A percentile compares a stretch with the other conserved stretches of the same genome.
Evolutionary conservation across 2,113 vertebrate species (phyloP).

Genomic region (Tiliqua scincoides): DNA sequence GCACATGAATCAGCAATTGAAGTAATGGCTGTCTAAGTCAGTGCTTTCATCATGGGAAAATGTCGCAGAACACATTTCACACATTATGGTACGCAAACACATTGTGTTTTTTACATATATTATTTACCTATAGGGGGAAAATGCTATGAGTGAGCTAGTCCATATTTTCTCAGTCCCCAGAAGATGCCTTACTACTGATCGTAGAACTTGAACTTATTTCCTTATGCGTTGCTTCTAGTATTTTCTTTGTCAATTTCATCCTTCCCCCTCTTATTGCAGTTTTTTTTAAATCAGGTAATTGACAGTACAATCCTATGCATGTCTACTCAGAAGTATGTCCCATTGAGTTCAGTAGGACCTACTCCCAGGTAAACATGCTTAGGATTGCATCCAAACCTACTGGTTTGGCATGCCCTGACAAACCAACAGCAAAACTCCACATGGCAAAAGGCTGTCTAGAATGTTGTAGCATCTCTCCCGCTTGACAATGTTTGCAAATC

Average conservation of each 20-base stretch:
- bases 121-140: neutral
- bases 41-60: neutral
- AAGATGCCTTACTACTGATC: neutral
- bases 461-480: conserved; percentile 31
- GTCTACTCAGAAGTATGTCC: too few species aligned
- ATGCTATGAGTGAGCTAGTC: neutral
- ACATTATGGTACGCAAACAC: neutral
- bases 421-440: conserved; percentile 2
- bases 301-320: too few species aligned
- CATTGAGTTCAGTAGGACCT: too few species aligned
- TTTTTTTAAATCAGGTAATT: conserved; percentile 22
- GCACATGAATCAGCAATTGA: neutral
- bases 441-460: conserved; percentile 6
- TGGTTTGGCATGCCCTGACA: neutral
- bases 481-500: conserved; percentile 43
- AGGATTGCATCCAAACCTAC: too few species aligned
- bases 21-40: neutral
- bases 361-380: too few species aligned
- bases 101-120: neutral
- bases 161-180: neutral
- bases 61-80: too few species aligned
- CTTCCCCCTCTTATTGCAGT: conserved; percentile 5
- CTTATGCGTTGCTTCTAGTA: neutral
- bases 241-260: neutral
- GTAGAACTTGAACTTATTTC: neutral